phyloP scores from a whole-genome alignment of 2,113 vertebrate species.

The Scomber scombrus region DNA sequence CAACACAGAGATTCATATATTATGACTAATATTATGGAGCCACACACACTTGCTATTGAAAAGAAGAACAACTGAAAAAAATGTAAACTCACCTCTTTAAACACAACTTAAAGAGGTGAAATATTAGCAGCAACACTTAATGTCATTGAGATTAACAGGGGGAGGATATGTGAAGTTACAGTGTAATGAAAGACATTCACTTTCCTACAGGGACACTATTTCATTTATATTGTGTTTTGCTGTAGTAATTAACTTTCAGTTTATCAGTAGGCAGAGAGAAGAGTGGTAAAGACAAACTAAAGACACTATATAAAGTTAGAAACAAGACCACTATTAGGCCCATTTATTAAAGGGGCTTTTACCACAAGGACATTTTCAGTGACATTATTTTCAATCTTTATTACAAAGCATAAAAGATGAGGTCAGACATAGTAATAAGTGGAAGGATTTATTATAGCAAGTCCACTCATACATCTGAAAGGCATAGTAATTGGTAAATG shows the following conservation, averaged over 20 bases:
- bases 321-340: background rate
- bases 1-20: slow-evolving; percentile 19
- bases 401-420: slow-evolving; percentile 45
- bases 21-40: slow-evolving; percentile 17
- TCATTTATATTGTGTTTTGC: slow-evolving; percentile 36
- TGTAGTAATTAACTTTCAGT: slow-evolving; percentile 39
- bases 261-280: background rate
- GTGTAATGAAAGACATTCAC: slow-evolving; percentile 4
- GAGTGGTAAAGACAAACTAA: background rate
- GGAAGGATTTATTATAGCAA: slow-evolving; percentile 59
- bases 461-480: slow-evolving; percentile 62
- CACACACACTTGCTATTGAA: slow-evolving; percentile 11
- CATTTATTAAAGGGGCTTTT: slow-evolving; percentile 25
- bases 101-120: slow-evolving; percentile 3
- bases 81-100: background rate
- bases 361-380: slow-evolving; percentile 51
- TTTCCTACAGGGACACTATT: background rate
- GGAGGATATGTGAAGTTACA: slow-evolving; percentile 5
- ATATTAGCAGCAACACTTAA: background rate
- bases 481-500: slow-evolving; percentile 60
- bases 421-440: slow-evolving; percentile 57
- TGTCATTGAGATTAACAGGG: slow-evolving; percentile 7
- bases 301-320: slow-evolving; percentile 12
- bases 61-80: slow-evolving; percentile 3
- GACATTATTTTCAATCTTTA: slow-evolving; percentile 36